Evolutionary conservation across 2,888 invertebrate species (phyloP), one percentile per base, ranked within the genome.

Genomic region (Microchrysa polita): DNA sequence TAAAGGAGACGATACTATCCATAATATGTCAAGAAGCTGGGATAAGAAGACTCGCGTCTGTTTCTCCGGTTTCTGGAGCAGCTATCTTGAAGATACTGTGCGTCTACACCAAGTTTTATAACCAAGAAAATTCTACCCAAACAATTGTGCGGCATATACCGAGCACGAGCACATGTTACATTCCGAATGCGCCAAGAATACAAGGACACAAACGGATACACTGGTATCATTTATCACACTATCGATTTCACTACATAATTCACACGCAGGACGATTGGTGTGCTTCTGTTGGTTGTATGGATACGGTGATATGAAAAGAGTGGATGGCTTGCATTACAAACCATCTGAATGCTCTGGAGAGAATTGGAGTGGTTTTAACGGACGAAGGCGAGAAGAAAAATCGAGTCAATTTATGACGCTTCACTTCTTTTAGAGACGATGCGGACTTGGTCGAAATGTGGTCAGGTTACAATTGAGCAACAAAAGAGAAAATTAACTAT

Each of bases 241-340:
- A 69, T 69, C 69, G 69, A 69, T 69, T 69, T 57, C 69, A 55
- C 69, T 55, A 69, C 69, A 69, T 69, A 65, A 65, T 48, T 65
- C 65, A 65, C 65, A 61, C 18, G 59, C 22, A 27, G 12, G 48
- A n/a, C 48, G 48, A 48, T 48, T 48, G 27, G 27, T 34, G 4
- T 34, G 48, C 4, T n/a, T 4, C 48, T n/a, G n/a, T n/a, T n/a
- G n/a, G 48, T 4, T n/a, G 48, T n/a, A 48, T 4, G 4, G 16
- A 2, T 2, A 48, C 10, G 16, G 48, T 48, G 48, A 48, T 48
- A n/a, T n/a, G 48, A 7, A 48, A 48, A 2, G 16, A 48, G 27
- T 34, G 27, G 12, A 12, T 48, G 48, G 48, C 5, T 48, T n/a
- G 10, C 12, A 48, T 48, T 12, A 48, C 27, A 48, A n/a, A 12